These are phyloP conservation scores for Sesia apiformis DNA, from an alignment of 2,888 invertebrate genomes.

Conservation along the genomic window DNA sequence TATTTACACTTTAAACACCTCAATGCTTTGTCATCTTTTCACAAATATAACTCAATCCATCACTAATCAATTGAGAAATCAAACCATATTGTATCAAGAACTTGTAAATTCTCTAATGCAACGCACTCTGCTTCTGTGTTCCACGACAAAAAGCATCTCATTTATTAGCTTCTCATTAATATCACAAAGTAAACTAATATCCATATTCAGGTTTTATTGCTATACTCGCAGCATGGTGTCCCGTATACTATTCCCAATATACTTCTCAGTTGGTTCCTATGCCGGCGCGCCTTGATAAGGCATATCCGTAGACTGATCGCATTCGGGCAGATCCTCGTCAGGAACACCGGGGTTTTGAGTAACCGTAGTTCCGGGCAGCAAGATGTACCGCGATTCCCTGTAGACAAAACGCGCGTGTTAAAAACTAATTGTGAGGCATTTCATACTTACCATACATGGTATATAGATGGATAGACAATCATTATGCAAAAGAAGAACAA, in stretches of 20 bases:
- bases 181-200: not conserved
- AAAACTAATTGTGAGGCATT: too few relatives aligned
- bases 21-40: too few relatives aligned
- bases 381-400: conserved; percentile 48
- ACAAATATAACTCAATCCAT: too few relatives aligned
- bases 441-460: too few relatives aligned
- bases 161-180: too few relatives aligned
- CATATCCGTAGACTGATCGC: conserved; percentile 13
- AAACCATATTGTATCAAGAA: too few relatives aligned
- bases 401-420: conserved; percentile 3
- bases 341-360: conserved; percentile 19
- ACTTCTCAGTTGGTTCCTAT: conserved; percentile 8
- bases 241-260: not conserved
- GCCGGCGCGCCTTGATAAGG: conserved; percentile 39
- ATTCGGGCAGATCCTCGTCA: conserved; percentile 9
- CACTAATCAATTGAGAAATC: too few relatives aligned
- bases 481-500: too few relatives aligned
- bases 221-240: not conserved
- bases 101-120: too few relatives aligned
- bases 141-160: too few relatives aligned
- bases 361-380: conserved; percentile 37
- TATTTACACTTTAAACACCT: too few relatives aligned
- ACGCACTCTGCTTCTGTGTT: too few relatives aligned
- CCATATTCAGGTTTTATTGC: not conserved
- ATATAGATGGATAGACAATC: not conserved